These are phyloP conservation scores for Andrena haemorrhoa DNA, from an alignment of 2,888 invertebrate genomes.

Conservation along the genomic window DNA sequence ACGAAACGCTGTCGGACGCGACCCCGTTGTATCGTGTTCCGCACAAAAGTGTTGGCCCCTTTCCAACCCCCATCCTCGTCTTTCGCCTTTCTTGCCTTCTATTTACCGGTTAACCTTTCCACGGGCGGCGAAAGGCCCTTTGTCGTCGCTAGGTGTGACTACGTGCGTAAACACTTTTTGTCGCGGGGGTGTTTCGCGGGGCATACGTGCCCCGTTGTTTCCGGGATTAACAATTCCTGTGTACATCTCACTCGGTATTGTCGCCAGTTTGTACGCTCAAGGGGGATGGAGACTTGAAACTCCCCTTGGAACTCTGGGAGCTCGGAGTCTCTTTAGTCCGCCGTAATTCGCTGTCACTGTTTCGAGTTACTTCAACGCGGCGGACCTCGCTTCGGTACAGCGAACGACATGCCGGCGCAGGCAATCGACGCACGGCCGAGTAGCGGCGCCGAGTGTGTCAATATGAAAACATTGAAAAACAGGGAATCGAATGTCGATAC, in stretches of 20 bases:
- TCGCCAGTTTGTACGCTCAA: neutral
- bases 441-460: too few species aligned
- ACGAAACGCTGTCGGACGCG: conserved; percentile 50
- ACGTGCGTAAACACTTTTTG: conserved; percentile 33
- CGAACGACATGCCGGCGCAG: too few species aligned
- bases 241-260: too few species aligned
- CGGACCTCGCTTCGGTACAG: too few species aligned
- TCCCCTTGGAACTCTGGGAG: neutral
- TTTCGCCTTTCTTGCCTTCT: conserved; percentile 6
- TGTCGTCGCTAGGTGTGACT: conserved; percentile 13
- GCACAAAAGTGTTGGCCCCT: conserved; percentile 60
- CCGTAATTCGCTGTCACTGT: too few species aligned
- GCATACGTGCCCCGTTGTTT: neutral
- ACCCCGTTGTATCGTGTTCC: conserved; percentile 48
- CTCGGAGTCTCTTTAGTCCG: too few species aligned
- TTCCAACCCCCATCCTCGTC: conserved; percentile 26
- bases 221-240: neutral
- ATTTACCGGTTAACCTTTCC: conserved; percentile 30
- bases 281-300: neutral
- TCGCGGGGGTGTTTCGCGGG: too few species aligned
- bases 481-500: too few species aligned
- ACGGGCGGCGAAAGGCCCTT: neutral
- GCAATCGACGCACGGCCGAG: too few species aligned
- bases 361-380: too few species aligned
- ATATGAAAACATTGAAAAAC: too few species aligned